Evolutionary conservation across 2,113 vertebrate species (phyloP).

Genomic region (Pseudonaja textilis): DNA sequence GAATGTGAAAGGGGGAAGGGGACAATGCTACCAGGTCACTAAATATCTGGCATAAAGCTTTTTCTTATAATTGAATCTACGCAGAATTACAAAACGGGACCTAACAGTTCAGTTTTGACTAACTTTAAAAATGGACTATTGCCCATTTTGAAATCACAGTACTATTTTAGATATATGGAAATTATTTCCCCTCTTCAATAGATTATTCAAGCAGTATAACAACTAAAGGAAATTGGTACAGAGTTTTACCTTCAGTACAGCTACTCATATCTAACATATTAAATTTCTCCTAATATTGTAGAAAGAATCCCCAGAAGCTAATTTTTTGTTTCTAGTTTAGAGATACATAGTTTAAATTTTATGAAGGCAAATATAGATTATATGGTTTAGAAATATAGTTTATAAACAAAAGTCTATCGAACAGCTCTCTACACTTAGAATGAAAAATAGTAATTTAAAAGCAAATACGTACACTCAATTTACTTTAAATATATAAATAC

Average conservation of each 20-base stretch:
- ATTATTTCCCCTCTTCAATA: not conserved
- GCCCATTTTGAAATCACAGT: not conserved
- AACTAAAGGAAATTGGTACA: not conserved
- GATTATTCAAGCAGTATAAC: not conserved
- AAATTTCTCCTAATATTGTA: not conserved
- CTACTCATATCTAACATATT: not conserved
- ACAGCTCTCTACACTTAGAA: not conserved
- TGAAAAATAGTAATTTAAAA: not conserved
- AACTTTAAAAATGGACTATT: not conserved
- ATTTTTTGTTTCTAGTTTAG: not conserved
- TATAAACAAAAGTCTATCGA: not conserved
- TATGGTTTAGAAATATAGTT: not conserved
- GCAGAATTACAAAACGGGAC: not conserved
- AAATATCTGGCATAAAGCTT: conserved; percentile 1
- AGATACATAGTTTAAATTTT: not conserved
- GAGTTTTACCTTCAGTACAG: not conserved
- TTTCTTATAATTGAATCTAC: not conserved
- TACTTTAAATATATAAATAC: not conserved
- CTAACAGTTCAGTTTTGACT: not conserved
- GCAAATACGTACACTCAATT: not conserved
- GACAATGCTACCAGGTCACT: not conserved
- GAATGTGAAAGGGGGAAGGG: not conserved
- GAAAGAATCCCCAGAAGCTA: not conserved
- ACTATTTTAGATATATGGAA: not conserved
- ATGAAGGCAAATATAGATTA: not conserved